Evolutionary conservation across 30 jellyfish, hydroid and myxozoan species (phyloP).

Genomic region (Cassiopea andromeda): DNA sequence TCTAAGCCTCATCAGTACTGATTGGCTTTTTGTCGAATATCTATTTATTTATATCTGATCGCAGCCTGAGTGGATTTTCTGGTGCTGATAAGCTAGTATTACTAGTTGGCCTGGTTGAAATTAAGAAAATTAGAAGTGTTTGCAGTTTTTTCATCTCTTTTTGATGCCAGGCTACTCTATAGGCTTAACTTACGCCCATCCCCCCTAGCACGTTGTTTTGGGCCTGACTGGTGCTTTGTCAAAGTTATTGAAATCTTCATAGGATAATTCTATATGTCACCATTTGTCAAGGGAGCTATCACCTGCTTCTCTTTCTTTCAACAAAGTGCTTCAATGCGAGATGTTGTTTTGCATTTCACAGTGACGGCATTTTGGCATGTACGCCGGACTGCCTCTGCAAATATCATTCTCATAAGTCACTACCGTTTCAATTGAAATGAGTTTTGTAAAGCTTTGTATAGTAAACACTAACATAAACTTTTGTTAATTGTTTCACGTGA

Average conservation of each 20-base stretch:
- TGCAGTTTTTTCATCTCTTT: background rate
- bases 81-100: background rate
- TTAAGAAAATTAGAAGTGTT: background rate
- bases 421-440: background rate
- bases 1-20: background rate
- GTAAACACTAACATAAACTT: background rate
- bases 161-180: background rate
- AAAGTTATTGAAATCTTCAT: background rate
- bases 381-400: conserved; percentile 1
- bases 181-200: background rate
- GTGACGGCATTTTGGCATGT: background rate
- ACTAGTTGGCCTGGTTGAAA: too few species aligned
- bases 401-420: background rate
- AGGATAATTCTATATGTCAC: background rate
- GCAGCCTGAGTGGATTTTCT: background rate
- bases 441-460: background rate
- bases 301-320: conserved; percentile 1
- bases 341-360: background rate
- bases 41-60: background rate
- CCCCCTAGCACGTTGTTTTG: background rate
- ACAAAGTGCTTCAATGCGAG: background rate
- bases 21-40: background rate
- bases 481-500: conserved; percentile 6
- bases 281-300: background rate
- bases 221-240: background rate